These are phyloP conservation scores for Lepidothrix coronata DNA, from an alignment of 2,113 vertebrate genomes.

Conservation along the genomic window DNA sequence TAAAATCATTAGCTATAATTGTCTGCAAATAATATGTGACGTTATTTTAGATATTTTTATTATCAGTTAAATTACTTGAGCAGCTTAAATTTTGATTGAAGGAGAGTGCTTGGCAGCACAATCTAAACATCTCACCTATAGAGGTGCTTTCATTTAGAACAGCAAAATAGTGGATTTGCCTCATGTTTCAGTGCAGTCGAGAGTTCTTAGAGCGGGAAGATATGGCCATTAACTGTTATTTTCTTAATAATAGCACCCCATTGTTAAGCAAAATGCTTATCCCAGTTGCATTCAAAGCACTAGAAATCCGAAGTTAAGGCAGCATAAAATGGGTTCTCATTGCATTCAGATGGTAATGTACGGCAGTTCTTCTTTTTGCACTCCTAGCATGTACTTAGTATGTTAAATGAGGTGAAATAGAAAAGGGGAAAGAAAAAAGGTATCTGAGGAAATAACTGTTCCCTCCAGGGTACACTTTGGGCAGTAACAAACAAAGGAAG, in stretches of 20 bases:
- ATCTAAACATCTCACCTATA: constrained; percentile 14
- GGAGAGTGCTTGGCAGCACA: not conserved
- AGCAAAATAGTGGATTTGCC: constrained; percentile 16
- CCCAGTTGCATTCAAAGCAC: constrained; percentile 1
- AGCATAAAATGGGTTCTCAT: constrained; percentile 31
- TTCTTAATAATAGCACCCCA: constrained; percentile 50
- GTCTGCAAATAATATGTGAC: not conserved
- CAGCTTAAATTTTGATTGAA: not conserved
- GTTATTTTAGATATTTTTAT: not conserved
- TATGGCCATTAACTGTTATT: constrained; percentile 58
- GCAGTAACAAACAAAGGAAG: not conserved
- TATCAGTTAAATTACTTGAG: not conserved
- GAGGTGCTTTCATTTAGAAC: not conserved
- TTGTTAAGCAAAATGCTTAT: constrained; percentile 48
- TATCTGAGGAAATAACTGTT: not conserved
- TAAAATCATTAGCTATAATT: not conserved
- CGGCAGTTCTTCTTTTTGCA: not conserved
- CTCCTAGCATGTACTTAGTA: not conserved
- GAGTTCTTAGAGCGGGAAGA: constrained; percentile 39
- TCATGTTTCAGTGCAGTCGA: not conserved
- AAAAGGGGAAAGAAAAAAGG: not conserved
- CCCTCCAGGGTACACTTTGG: not conserved
- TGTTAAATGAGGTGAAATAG: constrained; percentile 21
- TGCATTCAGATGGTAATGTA: constrained; percentile 14
- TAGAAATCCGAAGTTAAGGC: constrained; percentile 48